Base-by-base conservation (phyloP, 2,113 vertebrate genomes). In the Isurus oxyrinchus region DNA sequence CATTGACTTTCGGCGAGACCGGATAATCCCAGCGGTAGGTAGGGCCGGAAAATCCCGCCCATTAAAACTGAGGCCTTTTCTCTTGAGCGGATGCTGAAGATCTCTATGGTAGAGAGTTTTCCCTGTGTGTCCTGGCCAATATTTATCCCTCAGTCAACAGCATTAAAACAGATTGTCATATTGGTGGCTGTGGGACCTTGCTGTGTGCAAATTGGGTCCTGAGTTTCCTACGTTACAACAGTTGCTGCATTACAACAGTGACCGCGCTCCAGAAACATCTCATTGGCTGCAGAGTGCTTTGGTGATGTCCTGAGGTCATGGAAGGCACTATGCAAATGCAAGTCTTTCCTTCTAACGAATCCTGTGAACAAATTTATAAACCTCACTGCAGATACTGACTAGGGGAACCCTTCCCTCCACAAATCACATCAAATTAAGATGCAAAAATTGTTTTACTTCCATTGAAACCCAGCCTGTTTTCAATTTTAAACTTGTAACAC, bases 401-500 rank as follows among this genome's bases (percentile, higher is more conserved):
- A 55, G 44, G 23, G 86, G 49, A 88, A 59, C 31, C 55, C 55
- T 35, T 31, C n/a, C 88, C 55, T 91, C 27, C 31, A 21, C 35
- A 23, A 66, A 40, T 61, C 53, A 35, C 0, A 14, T 55, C 11
- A 95, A 72, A 95, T 95, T 95, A 27, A 95, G 63, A 66, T 67
- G 66, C 21, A 13, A 44, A 44, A 95, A 53, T 69, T 1, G 44
- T 35, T 49, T 19, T 31, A 35, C 44, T 72, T 53, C 69, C 21
- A 49, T 11, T 21, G 94, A 95, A 69, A 95, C 63, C 63, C 94
- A 72, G 23, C 31, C 44, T 95, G 44, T 72, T 95, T 31, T 69
- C 94, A 95, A 35, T 72, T 95, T 76, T 72, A 95, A 90, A 76
- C 66, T 95, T 72, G 66, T 67, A 72, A 76, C 94, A 49, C 66